Conservation (phyloP, 2,888 invertebrate species). For the Biston stratarius region DNA sequence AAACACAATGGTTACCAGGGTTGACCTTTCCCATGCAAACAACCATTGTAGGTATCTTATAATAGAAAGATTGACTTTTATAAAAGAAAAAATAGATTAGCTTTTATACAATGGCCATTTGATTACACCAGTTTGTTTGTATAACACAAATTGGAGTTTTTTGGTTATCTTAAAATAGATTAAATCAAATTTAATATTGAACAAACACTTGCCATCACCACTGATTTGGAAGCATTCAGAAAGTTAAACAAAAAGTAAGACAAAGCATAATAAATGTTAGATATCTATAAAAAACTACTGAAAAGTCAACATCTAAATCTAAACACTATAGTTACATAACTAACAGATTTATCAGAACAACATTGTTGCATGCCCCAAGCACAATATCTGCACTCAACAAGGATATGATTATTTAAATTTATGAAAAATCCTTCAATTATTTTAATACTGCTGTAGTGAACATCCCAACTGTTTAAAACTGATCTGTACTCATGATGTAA, state of each 20-base stretch:
- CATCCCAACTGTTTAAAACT: neutral
- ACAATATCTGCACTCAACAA: conserved; percentile 21
- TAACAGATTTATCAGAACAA: neutral
- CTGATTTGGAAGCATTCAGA: neutral
- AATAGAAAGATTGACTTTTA: too few species aligned
- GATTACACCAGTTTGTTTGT: too few species aligned
- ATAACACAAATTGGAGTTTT: too few species aligned
- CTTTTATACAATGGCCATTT: too few species aligned
- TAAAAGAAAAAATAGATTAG: too few species aligned
- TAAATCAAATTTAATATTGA: neutral
- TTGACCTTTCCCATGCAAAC: too few species aligned
- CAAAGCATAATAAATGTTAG: neutral
- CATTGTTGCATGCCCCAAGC: conserved; percentile 17
- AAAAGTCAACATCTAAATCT: neutral
- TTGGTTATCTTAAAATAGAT: too few species aligned
- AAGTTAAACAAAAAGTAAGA: neutral
- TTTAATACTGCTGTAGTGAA: too few species aligned
- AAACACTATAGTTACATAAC: neutral
- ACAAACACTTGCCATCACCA: neutral
- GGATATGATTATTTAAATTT: too few species aligned
- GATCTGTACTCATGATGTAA: neutral
- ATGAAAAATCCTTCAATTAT: too few species aligned
- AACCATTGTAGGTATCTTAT: too few species aligned
- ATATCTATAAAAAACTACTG: neutral
- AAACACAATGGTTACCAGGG: too few species aligned